phyloP scores from a whole-genome alignment of 2,888 invertebrate species.

The Cryptus armator region DNA sequence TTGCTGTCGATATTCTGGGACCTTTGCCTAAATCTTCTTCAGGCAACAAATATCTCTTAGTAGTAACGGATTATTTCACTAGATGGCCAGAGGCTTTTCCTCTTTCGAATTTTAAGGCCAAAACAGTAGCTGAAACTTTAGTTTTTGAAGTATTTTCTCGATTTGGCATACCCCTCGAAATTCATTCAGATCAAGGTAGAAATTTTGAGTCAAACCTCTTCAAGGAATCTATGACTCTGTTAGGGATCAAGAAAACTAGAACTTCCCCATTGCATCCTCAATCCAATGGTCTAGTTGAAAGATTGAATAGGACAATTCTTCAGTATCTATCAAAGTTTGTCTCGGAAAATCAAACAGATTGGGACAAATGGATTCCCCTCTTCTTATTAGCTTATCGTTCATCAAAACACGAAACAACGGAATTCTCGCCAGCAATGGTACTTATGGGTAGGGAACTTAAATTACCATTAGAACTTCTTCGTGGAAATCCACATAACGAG shows the following conservation, averaged over 20 bases:
- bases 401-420: constrained; percentile 51
- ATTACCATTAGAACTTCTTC: constrained; percentile 40
- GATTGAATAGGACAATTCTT: constrained; percentile 67
- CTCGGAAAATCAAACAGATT: constrained; percentile 68
- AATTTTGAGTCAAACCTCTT: constrained; percentile 75
- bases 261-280: constrained; percentile 71
- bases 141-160: constrained; percentile 69
- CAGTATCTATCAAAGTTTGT: constrained; percentile 65
- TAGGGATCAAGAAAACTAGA: constrained; percentile 74
- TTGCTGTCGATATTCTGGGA: constrained; percentile 71
- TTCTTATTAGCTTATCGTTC: constrained; percentile 65
- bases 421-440: constrained; percentile 32
- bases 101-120: constrained; percentile 76
- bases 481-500: constrained; percentile 18
- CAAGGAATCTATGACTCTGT: constrained; percentile 68
- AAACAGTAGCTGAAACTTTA: constrained; percentile 74
- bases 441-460: constrained; percentile 40
- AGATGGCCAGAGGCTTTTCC: constrained; percentile 76
- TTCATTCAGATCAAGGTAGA: constrained; percentile 74
- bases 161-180: constrained; percentile 68
- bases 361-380: constrained; percentile 67
- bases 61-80: constrained; percentile 72
- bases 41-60: constrained; percentile 73
- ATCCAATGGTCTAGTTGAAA: constrained; percentile 70
- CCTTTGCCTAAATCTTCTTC: constrained; percentile 67